Percentiles rank a stretch among this genome's conserved stretches.
phyloP scores from a whole-genome alignment of 2,888 invertebrate species.

The Sinopyrophorus schimmeli region DNA sequence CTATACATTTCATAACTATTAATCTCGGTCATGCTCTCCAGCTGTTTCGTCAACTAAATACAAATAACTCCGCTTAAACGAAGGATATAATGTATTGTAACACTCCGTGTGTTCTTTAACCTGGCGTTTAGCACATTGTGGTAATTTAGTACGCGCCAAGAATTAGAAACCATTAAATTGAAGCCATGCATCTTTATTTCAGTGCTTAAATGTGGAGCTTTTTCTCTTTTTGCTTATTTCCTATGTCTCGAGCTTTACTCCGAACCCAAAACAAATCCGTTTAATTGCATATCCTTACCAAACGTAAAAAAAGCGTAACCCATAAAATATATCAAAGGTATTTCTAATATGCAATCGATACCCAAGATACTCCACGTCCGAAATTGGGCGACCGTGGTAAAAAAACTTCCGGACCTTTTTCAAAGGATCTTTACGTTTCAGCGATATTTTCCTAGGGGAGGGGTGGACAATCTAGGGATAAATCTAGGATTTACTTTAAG shows the following conservation, averaged over 20 bases:
- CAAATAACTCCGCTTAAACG: too few relatives aligned
- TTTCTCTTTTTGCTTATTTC: slow-evolving; percentile 14
- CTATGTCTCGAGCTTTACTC: too few relatives aligned
- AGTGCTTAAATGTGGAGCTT: slow-evolving; percentile 17
- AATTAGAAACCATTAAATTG: slow-evolving; percentile 40
- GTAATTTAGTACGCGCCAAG: slow-evolving; percentile 34
- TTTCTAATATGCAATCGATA: slow-evolving; percentile 44
- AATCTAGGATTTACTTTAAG: too few relatives aligned
- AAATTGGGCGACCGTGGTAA: slow-evolving; percentile 37
- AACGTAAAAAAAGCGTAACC: too few relatives aligned
- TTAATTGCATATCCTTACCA: too few relatives aligned
- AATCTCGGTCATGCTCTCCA: too few relatives aligned
- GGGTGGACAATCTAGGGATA: too few relatives aligned
- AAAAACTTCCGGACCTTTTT: slow-evolving; percentile 37
- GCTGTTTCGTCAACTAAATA: too few relatives aligned
- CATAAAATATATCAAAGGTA: too few relatives aligned
- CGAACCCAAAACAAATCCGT: too few relatives aligned
- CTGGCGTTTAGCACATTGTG: slow-evolving; percentile 28
- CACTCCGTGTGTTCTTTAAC: slow-evolving; percentile 31
- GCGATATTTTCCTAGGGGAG: slow-evolving; percentile 29
- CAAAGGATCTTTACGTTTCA: slow-evolving; percentile 34
- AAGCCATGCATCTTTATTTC: slow-evolving; percentile 34
- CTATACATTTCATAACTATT: too few relatives aligned
- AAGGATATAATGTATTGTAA: slow-evolving; percentile 33
- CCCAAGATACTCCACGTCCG: slow-evolving; percentile 40